phyloP scores from a whole-genome alignment of 2,888 invertebrate species.

The Apotomis capreana region DNA sequence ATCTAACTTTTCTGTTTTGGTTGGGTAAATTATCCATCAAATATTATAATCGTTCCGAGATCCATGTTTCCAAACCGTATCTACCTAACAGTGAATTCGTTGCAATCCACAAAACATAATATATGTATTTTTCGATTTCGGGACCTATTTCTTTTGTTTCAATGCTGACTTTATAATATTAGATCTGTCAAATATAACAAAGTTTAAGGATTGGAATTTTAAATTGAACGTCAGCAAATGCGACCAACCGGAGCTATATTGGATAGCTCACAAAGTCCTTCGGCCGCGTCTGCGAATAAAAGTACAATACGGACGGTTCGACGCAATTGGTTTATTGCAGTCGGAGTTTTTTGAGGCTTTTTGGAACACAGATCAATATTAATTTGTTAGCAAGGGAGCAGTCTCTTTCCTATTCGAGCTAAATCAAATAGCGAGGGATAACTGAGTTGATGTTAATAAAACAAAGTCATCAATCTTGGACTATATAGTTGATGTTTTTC shows the following conservation, averaged over 20 bases:
- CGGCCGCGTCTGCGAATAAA: constrained; percentile 31
- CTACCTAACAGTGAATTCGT: no score
- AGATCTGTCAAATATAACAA: neutral
- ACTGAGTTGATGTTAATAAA: no score
- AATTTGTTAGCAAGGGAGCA: neutral
- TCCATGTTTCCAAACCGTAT: no score
- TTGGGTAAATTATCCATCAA: no score
- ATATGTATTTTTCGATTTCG: no score
- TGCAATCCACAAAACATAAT: no score
- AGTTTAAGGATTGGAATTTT: constrained; percentile 20
- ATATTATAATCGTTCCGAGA: no score
- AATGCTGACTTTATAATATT: neutral
- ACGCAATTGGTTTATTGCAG: constrained; percentile 10
- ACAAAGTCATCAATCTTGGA: no score
- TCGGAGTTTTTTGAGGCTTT: neutral
- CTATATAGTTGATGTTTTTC: no score
- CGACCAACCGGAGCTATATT: constrained; percentile 54
- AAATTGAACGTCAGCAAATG: constrained; percentile 55
- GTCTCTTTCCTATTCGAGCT: neutral
- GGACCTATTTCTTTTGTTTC: neutral
- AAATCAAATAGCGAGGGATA: no score
- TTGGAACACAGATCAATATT: neutral
- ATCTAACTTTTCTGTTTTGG: no score
- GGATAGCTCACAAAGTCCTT: constrained; percentile 56
- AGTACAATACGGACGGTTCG: constrained; percentile 18